Base-by-base conservation (phyloP, 2,888 invertebrate species). In the Idaea straminata region DNA sequence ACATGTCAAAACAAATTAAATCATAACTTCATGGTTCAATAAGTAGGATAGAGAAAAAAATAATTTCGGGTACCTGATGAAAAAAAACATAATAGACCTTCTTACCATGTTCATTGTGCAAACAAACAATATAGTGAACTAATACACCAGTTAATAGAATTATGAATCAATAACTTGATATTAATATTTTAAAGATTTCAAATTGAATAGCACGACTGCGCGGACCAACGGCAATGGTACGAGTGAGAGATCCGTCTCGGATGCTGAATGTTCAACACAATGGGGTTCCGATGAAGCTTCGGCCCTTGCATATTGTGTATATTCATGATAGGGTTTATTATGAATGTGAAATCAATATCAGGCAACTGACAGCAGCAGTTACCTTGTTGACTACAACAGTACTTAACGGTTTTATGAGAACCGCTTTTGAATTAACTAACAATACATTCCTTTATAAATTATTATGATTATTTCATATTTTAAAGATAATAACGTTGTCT, bases 1-100 rank as follows among this genome's bases (percentile, higher is more conserved):
- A 77, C 85, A 84, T 92, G 93, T 91, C 93, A 91, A 83, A 92
- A 91, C 88, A 87, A 83, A 92, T 93, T 86, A 92, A 84, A 92
- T 92, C 93, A 93, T 92, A 93, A 91, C 86, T 89, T 84, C 82
- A 90, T 67, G 76, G 83, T 83, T 89, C 86, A 92, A 88, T 91
- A 82, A 82, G 81, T 81, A 82, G 78, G 80, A 69, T 63, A 73
- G 10, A 74, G 78, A 81, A 82, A 83, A 83, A 85, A 71, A 25
- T 25, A 1, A 25, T 69, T 82, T 80, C 75, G 83, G 80, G 80
- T 83, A 77, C 74, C 83, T 77, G 78, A 73, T 78, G 82, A 67
- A 85, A 89, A 86, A 87, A 85, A 83, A 73, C 72, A 85, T 83
- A 86, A 88, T 85, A 83, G 88, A 78, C 82, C 92, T 47, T 47